Base-by-base conservation (phyloP, 1,140 invertebrate species). In the Bombus difficillimus region DNA sequence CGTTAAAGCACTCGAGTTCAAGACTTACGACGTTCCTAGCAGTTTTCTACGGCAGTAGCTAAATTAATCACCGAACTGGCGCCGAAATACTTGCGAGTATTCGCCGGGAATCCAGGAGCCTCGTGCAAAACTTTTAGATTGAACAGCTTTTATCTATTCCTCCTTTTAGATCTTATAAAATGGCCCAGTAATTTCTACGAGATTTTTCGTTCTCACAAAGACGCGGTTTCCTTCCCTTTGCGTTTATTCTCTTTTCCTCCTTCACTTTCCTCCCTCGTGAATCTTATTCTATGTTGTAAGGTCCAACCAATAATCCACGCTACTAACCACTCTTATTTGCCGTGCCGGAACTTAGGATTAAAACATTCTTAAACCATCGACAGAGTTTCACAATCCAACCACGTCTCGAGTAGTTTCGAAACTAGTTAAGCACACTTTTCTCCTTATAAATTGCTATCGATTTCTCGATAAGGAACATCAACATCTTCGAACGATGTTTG, bases 351-450 rank as follows among this genome's bases (percentile, higher is more conserved):
- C 83, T 87, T 85, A 80, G 81, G 78, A 84, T 91, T 90, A 91
- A 91, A 90, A 88, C 85, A 90, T 88, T 82, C 86, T 90, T 88
- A 85, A 83, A 88, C 68, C 74, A 89, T 83, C 62, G 53, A 41
- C 69, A 9, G 77, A 75, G 62, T 90, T 47, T 90, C 89, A 89
- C 85, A 84, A 89, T 85, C 73, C 69, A 32, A 34, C 53, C 73
- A 68, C 79, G 88, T 89, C 77, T 77, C 88, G 85, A 73, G 77
- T 74, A 90, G 85, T 84, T 85, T 72, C 78, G 32, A 39, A 75
- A 69, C 64, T 53, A 83, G 81, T 89, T 85, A 39, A 81, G 41
- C 80, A 81, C 18, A 87, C 77, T 90, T 87, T 62, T 73, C 57
- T 68, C 57, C 37, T 75, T 79, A 68, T 89, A 87, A 89, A 90